These are phyloP conservation scores for Anas georgica DNA, from an alignment of 2,797 vertebrate genomes.

Conservation along the genomic window DNA sequence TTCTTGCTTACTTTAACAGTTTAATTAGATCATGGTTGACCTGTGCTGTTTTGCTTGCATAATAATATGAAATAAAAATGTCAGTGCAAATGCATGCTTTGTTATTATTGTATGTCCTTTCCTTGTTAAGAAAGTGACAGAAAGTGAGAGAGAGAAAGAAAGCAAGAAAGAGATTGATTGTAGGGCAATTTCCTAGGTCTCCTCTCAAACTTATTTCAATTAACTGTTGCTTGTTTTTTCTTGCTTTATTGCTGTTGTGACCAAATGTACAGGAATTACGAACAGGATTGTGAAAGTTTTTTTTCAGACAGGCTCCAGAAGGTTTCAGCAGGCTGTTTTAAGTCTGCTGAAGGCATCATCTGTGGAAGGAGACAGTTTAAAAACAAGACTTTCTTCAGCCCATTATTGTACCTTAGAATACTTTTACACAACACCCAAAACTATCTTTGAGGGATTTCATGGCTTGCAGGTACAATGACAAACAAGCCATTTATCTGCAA, in stretches of 20 bases:
- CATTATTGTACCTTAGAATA: neutral
- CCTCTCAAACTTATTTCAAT: neutral
- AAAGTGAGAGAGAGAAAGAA: neutral
- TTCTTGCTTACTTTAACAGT: neutral
- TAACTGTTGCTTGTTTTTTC: neutral
- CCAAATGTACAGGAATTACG: neutral
- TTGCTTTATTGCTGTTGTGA: neutral
- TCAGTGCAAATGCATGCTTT: neutral
- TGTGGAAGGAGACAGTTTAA: neutral
- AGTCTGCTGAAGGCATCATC: neutral
- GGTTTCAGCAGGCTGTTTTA: neutral
- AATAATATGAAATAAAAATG: constrained; percentile 41
- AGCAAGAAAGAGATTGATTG: neutral
- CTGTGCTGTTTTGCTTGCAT: neutral
- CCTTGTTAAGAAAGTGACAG: neutral
- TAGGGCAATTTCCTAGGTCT: neutral
- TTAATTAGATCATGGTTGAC: neutral
- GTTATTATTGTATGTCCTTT: neutral
- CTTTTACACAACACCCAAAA: neutral
- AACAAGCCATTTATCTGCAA: neutral
- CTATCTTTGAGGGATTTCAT: neutral
- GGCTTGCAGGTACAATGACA: neutral
- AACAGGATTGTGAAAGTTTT: neutral
- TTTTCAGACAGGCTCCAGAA: neutral
- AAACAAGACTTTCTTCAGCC: neutral